Conservation (phyloP, 1,140 invertebrate species). For the Frieseomelitta varia region DNA sequence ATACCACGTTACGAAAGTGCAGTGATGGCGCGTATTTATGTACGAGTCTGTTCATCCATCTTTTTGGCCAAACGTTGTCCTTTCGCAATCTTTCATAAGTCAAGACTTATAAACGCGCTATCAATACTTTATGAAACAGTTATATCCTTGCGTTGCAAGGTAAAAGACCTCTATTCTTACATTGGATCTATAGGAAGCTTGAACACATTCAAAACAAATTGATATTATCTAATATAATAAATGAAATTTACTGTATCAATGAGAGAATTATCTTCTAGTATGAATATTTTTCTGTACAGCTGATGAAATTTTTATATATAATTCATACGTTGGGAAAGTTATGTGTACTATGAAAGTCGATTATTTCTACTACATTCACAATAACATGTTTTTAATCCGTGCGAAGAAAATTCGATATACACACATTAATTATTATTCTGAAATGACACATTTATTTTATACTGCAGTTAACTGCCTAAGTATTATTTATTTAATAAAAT, state of each 20-base stretch:
- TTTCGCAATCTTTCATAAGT: constrained; percentile 22
- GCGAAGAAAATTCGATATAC: neutral
- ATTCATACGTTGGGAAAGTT: constrained; percentile 40
- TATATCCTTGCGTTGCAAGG: constrained; percentile 14
- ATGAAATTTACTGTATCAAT: neutral
- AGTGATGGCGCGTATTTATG: neutral
- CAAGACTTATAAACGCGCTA: neutral
- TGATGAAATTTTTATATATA: neutral
- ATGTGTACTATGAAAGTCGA: constrained; percentile 43
- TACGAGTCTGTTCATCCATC: neutral
- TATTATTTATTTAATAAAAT: neutral
- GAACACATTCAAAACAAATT: neutral
- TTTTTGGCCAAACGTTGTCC: neutral
- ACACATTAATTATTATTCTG: neutral
- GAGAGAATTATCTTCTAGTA: neutral
- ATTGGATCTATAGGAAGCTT: neutral
- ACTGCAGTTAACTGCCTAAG: neutral
- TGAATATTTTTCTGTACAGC: neutral
- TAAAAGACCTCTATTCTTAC: constrained; percentile 38
- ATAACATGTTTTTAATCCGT: constrained; percentile 17
- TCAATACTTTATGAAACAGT: neutral
- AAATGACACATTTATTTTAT: neutral
- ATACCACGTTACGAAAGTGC: neutral
- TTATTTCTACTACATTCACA: constrained; percentile 29
- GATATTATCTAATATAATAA: neutral